These are phyloP conservation scores for Centrocercus urophasianus DNA, from an alignment of 2,113 vertebrate genomes.

Conservation along the genomic window DNA sequence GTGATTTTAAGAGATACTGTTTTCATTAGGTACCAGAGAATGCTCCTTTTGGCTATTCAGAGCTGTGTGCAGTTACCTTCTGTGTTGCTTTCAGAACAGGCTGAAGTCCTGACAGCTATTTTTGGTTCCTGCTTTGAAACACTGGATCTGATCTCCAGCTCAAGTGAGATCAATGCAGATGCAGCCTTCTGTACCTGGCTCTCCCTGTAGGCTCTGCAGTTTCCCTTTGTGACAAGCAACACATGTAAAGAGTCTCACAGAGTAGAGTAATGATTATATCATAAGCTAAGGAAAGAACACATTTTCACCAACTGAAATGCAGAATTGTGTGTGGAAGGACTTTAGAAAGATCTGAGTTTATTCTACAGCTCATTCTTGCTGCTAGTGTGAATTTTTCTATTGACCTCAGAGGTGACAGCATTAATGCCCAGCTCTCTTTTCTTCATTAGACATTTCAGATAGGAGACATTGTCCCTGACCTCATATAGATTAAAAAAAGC, in stretches of 20 bases:
- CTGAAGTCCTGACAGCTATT: not conserved
- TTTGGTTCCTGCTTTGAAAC: not conserved
- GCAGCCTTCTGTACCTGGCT: not conserved
- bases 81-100: not conserved
- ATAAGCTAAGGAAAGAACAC: not conserved
- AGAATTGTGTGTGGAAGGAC: not conserved
- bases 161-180: not conserved
- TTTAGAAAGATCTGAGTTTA: not conserved
- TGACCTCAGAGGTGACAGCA: not conserved
- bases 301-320: not conserved
- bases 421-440: not conserved
- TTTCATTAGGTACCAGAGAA: not conserved
- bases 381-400: not conserved
- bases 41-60: not conserved
- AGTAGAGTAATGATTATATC: not conserved
- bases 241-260: not conserved
- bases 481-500: not conserved
- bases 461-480: not conserved
- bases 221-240: not conserved
- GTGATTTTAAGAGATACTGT: not conserved
- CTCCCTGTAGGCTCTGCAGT: not conserved
- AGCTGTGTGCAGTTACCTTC: not conserved
- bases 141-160: not conserved
- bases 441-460: not conserved
- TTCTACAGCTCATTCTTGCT: not conserved